Conservation (phyloP, 2,888 invertebrate species). For the Ectobius pallidus region DNA sequence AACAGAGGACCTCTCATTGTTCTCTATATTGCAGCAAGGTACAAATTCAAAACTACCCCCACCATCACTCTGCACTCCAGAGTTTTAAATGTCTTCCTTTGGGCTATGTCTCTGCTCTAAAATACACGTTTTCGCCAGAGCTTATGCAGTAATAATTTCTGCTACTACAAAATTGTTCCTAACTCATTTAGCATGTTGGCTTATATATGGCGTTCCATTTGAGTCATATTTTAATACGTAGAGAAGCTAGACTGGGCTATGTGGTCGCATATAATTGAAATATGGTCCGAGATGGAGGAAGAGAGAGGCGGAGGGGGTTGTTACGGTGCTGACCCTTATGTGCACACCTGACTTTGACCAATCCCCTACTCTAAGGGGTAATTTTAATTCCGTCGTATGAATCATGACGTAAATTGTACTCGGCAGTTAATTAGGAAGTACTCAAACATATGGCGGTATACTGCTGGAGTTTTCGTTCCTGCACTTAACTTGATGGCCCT, state of each 20-base stretch:
- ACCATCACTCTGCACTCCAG: neutral
- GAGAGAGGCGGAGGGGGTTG: neutral
- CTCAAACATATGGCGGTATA: slow-evolving; percentile 27
- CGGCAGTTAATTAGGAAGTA: slow-evolving; percentile 23
- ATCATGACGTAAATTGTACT: slow-evolving; percentile 26
- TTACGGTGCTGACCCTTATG: slow-evolving; percentile 24
- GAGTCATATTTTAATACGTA: slow-evolving; percentile 28
- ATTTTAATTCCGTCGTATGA: slow-evolving; percentile 27
- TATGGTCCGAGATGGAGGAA: neutral
- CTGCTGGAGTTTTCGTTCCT: no score
- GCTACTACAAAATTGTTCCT: slow-evolving; percentile 16
- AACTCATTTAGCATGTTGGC: slow-evolving; percentile 20
- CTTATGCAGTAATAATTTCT: neutral
- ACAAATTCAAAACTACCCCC: no score
- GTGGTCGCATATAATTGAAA: slow-evolving; percentile 26
- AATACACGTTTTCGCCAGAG: neutral
- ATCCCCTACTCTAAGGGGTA: slow-evolving; percentile 24
- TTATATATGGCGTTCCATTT: slow-evolving; percentile 9
- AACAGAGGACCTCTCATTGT: no score
- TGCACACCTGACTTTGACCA: slow-evolving; percentile 33
- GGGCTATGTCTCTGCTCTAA: slow-evolving; percentile 5
- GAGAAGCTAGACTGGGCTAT: neutral
- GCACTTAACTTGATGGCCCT: slow-evolving; percentile 12
- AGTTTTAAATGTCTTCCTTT: neutral
- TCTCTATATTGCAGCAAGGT: no score